Evolutionary conservation across 2,888 invertebrate species (phyloP).

Genomic region (Dinocampus coccinellae): DNA sequence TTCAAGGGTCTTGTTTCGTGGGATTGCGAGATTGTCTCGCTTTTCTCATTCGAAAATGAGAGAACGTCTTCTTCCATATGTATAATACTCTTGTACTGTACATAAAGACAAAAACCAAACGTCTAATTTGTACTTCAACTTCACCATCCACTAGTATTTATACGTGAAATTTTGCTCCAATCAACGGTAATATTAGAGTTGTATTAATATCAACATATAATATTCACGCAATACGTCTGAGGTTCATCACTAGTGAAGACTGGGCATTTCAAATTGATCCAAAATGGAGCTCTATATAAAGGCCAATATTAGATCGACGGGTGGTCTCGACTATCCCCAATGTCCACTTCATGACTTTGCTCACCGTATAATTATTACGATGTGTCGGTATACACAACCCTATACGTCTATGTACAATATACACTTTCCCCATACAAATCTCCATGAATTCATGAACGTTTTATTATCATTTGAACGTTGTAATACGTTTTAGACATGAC

Average conservation of each 20-base stretch:
- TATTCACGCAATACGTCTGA: slow-evolving; percentile 48
- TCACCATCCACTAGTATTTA: slow-evolving; percentile 17
- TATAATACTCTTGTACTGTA: slow-evolving; percentile 19
- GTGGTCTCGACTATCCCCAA: slow-evolving; percentile 59
- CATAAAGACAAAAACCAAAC: slow-evolving; percentile 16
- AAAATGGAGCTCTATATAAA: slow-evolving; percentile 62
- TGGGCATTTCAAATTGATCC: slow-evolving; percentile 30
- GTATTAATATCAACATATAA: slow-evolving; percentile 52
- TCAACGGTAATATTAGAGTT: neutral
- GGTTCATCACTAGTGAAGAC: too few relatives aligned
- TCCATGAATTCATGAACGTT: slow-evolving; percentile 39
- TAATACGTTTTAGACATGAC: slow-evolving; percentile 19
- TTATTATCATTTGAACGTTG: slow-evolving; percentile 56
- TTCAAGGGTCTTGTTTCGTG: slow-evolving; percentile 67
- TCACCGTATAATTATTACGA: slow-evolving; percentile 51
- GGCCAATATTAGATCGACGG: slow-evolving; percentile 65
- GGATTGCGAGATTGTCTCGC: slow-evolving; percentile 59
- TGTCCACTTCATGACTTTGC: slow-evolving; percentile 58
- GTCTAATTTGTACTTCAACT: slow-evolving; percentile 32
- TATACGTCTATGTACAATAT: slow-evolving; percentile 28
- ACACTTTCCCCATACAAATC: slow-evolving; percentile 4
- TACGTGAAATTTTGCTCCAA: too few relatives aligned
- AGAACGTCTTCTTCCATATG: slow-evolving; percentile 15
- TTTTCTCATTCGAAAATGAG: slow-evolving; percentile 18
- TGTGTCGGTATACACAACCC: slow-evolving; percentile 30